These are phyloP conservation scores for Odontothrips loti DNA, from an alignment of 2,888 invertebrate species.

Conservation along the genomic window DNA sequence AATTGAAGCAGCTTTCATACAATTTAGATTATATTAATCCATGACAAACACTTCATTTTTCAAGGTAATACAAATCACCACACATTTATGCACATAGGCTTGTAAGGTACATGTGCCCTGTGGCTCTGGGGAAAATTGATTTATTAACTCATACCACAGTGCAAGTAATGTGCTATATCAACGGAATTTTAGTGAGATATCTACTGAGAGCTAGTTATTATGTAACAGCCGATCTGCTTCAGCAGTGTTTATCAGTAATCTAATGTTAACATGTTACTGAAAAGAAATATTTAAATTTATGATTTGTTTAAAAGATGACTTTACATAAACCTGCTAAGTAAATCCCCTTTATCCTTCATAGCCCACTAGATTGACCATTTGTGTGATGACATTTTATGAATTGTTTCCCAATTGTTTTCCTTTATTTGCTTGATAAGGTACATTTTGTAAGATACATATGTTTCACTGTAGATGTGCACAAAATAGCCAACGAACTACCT, in stretches of 20 bases:
- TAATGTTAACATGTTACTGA: not conserved
- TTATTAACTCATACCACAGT: too few relatives aligned
- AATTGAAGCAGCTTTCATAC: not conserved
- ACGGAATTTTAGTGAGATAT: too few relatives aligned
- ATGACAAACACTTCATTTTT: not conserved
- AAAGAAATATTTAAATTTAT: not conserved
- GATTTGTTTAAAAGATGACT: not conserved
- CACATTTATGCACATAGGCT: too few relatives aligned
- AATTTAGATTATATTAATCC: not conserved
- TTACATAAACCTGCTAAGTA: not conserved
- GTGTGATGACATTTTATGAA: not conserved
- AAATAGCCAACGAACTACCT: conserved; percentile 8
- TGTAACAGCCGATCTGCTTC: too few relatives aligned
- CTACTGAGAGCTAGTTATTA: too few relatives aligned
- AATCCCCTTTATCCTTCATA: not conserved
- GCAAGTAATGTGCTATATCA: too few relatives aligned
- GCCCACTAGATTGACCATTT: not conserved
- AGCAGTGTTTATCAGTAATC: too few relatives aligned
- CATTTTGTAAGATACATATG: conserved; percentile 21
- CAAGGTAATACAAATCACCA: not conserved
- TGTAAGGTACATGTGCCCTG: too few relatives aligned
- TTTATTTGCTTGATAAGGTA: not conserved
- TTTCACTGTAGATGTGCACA: conserved; percentile 22
- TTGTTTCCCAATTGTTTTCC: not conserved
- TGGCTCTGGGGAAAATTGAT: too few relatives aligned